Conservation (phyloP, 37 sponge, comb jelly and placozoan genomes). For the Spongia lamella region DNA sequence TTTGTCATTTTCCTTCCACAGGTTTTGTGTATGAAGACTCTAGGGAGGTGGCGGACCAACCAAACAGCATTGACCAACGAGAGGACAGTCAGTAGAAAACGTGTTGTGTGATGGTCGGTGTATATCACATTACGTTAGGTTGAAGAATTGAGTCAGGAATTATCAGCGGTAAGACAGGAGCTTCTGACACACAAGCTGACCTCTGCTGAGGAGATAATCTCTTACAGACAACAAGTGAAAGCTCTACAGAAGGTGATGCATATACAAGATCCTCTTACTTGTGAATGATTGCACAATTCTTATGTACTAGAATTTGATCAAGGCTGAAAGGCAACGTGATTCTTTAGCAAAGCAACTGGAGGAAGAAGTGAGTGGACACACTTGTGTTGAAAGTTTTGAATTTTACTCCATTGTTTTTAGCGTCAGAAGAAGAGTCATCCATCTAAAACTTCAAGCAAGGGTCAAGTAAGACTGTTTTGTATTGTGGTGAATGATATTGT, state of each 20-base stretch:
- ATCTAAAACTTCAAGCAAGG: constrained; percentile 9
- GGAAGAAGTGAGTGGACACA: constrained; percentile 21
- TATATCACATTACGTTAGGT: constrained; percentile 16
- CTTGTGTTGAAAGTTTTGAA: background rate
- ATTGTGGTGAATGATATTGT: too few relatives aligned
- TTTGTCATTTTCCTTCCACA: background rate
- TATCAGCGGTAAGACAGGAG: constrained; percentile 9
- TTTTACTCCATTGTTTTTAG: constrained; percentile 18
- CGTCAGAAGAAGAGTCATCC: constrained; percentile 31
- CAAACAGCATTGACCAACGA: background rate
- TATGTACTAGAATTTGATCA: constrained; percentile 55
- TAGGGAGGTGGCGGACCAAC: constrained; percentile 33
- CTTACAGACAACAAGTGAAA: constrained; percentile 53
- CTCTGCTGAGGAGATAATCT: constrained; percentile 42
- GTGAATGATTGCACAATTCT: background rate
- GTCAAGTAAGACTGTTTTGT: constrained; percentile 15
- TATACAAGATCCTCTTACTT: background rate
- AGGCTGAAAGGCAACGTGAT: constrained; percentile 48
- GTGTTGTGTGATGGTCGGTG: background rate
- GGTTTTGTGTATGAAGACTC: constrained; percentile 31
- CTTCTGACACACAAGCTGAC: constrained; percentile 35
- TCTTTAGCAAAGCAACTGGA: constrained; percentile 19
- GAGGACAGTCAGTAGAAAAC: constrained; percentile 8
- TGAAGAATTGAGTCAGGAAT: constrained; percentile 13
- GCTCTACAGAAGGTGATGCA: constrained; percentile 56